Conservation (phyloP, 2,113 vertebrate genomes). For the Peromyscus polionotus region DNA sequence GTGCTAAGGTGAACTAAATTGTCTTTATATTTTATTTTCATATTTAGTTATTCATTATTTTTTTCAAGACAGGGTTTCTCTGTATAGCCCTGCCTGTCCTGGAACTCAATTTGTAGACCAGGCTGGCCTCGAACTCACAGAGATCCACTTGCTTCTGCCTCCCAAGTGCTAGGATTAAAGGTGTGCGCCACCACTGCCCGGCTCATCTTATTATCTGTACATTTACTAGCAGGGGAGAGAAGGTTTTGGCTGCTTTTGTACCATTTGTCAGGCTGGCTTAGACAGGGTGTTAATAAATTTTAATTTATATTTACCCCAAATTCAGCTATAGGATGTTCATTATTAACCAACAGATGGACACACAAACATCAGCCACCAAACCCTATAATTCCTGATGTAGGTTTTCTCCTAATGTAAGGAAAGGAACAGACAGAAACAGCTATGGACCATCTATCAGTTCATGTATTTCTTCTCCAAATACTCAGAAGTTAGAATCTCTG, state of each 20-base stretch:
- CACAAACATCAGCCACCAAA: not conserved
- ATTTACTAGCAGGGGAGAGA: not conserved
- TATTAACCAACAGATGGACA: not conserved
- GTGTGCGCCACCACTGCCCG: not conserved
- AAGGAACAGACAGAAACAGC: not conserved
- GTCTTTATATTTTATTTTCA: not conserved
- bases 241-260: not conserved
- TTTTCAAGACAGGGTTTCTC: not conserved
- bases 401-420: conserved; percentile 45
- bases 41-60: not conserved
- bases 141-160: not conserved
- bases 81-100: not conserved
- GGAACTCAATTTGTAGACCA: not conserved
- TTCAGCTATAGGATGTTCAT: not conserved
- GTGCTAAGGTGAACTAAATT: conserved; percentile 39
- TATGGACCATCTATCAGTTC: not conserved
- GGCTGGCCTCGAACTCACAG: not conserved
- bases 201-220: not conserved
- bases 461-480: not conserved
- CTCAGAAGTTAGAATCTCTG: not conserved
- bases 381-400: not conserved
- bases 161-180: not conserved
- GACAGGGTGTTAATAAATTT: not conserved
- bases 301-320: conserved; percentile 1
- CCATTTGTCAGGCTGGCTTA: not conserved